These are phyloP conservation scores for Pipa parva DNA, from an alignment of 2,113 vertebrate species.

Conservation along the genomic window DNA sequence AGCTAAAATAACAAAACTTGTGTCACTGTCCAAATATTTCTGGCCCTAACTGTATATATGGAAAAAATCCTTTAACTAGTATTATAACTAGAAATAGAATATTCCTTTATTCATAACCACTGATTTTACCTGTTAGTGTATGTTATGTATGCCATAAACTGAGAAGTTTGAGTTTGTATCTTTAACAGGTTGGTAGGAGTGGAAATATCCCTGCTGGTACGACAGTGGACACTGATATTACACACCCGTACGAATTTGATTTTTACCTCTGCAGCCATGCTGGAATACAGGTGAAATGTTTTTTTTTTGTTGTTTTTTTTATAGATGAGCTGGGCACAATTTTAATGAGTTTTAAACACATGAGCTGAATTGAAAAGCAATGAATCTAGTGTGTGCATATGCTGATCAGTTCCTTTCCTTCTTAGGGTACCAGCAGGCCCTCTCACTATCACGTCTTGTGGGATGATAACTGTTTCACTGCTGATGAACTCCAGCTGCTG, in stretches of 20 bases:
- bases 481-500: conserved; percentile 97
- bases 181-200: conserved; percentile 85
- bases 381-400: too few species aligned
- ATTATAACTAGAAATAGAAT: too few species aligned
- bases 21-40: too few species aligned
- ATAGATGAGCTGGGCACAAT: too few species aligned
- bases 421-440: conserved; percentile 93
- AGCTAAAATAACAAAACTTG: too few species aligned
- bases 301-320: background rate
- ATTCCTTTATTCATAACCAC: too few species aligned
- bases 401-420: conserved; percentile 42
- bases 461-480: conserved; percentile 98
- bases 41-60: too few species aligned
- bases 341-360: too few species aligned
- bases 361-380: too few species aligned
- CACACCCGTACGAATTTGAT: conserved; percentile 96
- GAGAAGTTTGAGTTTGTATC: background rate
- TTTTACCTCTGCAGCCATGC: conserved; percentile 99
- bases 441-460: conserved; percentile 98
- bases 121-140: too few species aligned
- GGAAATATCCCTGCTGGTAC: conserved; percentile 98
- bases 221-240: conserved; percentile 95
- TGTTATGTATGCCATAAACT: too few species aligned
- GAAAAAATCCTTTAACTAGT: too few species aligned
- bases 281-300: conserved; percentile 87